phyloP scores from a whole-genome alignment of 2,888 invertebrate genomes.

The Cybosia mesomella region DNA sequence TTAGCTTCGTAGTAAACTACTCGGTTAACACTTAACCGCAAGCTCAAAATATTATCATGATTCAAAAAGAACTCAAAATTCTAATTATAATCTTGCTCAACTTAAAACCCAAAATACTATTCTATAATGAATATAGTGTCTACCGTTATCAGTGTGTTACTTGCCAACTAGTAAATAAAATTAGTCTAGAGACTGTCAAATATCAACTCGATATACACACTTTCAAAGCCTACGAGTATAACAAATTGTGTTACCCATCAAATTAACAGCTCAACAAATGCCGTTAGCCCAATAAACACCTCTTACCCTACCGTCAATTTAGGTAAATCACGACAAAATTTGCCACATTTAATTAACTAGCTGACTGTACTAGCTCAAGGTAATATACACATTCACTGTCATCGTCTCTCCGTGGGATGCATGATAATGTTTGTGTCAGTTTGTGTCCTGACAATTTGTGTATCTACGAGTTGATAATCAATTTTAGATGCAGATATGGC shows the following conservation, averaged over 20 bases:
- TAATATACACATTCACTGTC: slow-evolving; percentile 57
- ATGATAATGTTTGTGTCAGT: slow-evolving; percentile 45
- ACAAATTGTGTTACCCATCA: slow-evolving; percentile 25
- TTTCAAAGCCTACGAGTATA: slow-evolving; percentile 5
- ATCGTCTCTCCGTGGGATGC: slow-evolving; percentile 43
- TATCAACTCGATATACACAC: background rate
- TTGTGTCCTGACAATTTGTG: slow-evolving; percentile 22
- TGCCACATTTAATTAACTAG: slow-evolving; percentile 28
- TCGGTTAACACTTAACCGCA: too few species aligned
- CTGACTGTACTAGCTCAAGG: slow-evolving; percentile 59
- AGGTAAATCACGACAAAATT: slow-evolving; percentile 14
- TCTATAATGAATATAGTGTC: background rate
- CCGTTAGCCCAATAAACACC: slow-evolving; percentile 10
- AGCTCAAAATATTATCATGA: too few species aligned
- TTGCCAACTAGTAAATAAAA: background rate
- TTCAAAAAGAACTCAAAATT: too few species aligned
- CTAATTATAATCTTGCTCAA: too few species aligned
- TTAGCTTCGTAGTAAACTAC: too few species aligned
- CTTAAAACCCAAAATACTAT: too few species aligned
- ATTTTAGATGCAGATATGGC: slow-evolving; percentile 7
- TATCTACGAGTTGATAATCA: slow-evolving; percentile 21
- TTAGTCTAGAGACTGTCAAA: background rate
- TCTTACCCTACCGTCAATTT: slow-evolving; percentile 21
- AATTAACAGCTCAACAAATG: slow-evolving; percentile 25
- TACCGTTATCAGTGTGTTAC: background rate